A percentile compares a stretch with the other conserved stretches of the same genome.
Evolutionary conservation across 2,797 vertebrate genomes (phyloP).

Genomic region (Poeciliopsis infans): DNA sequence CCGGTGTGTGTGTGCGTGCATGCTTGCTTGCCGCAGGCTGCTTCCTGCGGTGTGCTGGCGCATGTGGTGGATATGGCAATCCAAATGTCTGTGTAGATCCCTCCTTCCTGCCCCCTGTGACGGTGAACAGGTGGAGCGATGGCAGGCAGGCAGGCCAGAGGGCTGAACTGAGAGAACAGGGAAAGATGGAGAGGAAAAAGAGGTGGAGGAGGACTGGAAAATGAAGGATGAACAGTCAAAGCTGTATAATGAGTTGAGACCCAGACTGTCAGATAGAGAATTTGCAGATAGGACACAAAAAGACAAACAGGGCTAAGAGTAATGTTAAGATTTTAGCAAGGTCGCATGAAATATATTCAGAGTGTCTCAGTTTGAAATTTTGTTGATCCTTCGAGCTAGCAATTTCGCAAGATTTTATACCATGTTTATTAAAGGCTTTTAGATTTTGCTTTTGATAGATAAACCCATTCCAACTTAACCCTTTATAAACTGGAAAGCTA

Average conservation of each 20-base stretch:
- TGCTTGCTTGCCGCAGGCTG: conserved; percentile 50
- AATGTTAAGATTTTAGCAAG: background rate
- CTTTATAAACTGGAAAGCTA: conserved; percentile 62
- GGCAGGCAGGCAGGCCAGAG: conserved; percentile 69
- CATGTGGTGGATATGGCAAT: conserved; percentile 52
- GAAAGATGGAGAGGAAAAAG: conserved; percentile 16
- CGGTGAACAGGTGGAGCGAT: conserved; percentile 77
- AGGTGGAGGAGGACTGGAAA: conserved; percentile 37
- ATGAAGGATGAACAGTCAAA: conserved; percentile 45
- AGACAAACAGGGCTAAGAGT: background rate
- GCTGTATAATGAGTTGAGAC: conserved; percentile 54
- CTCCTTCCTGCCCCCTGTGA: conserved; percentile 76
- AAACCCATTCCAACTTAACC: conserved; percentile 41
- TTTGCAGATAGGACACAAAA: conserved; percentile 1
- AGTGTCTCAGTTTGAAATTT: background rate
- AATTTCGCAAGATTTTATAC: conserved; percentile 12
- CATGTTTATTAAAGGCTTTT: conserved; percentile 2
- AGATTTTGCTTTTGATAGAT: conserved; percentile 28
- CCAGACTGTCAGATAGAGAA: conserved; percentile 30
- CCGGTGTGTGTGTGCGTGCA: conserved; percentile 36
- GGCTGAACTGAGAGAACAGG: conserved; percentile 48
- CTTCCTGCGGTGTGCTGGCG: conserved; percentile 64
- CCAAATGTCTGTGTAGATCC: conserved; percentile 71
- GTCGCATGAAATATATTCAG: background rate
- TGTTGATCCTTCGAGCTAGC: background rate